Evolutionary conservation across 2,113 vertebrate genomes (phyloP).

Genomic region (Centropus unirufus): DNA sequence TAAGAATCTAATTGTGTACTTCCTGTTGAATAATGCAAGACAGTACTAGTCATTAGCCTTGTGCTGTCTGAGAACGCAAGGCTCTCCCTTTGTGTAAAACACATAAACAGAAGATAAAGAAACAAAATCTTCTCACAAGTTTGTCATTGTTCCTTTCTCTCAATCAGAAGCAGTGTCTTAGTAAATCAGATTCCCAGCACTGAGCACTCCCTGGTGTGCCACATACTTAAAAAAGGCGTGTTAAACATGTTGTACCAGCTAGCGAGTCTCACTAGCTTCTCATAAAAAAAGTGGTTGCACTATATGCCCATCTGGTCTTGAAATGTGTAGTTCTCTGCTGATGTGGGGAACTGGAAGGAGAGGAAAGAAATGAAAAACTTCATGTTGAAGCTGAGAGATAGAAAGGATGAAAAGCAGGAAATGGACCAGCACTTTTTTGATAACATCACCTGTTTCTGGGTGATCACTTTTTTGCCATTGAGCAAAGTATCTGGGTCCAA

Average conservation of each 20-base stretch:
- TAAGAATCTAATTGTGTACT: constrained; percentile 58
- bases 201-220: neutral
- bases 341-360: neutral
- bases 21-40: constrained; percentile 72
- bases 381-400: neutral
- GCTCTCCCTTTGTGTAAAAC: constrained; percentile 23
- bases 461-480: neutral
- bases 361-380: neutral
- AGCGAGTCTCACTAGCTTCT: neutral
- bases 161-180: neutral
- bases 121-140: neutral
- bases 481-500: neutral
- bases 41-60: constrained; percentile 40
- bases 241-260: neutral
- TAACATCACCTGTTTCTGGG: neutral
- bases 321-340: neutral
- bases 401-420: neutral
- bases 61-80: neutral
- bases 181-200: neutral
- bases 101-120: constrained; percentile 29
- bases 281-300: neutral
- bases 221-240: neutral
- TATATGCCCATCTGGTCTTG: neutral
- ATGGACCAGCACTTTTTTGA: neutral
- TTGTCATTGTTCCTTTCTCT: constrained; percentile 2